Conservation (phyloP, 2,113 vertebrate species). For the Penelope pileata region DNA sequence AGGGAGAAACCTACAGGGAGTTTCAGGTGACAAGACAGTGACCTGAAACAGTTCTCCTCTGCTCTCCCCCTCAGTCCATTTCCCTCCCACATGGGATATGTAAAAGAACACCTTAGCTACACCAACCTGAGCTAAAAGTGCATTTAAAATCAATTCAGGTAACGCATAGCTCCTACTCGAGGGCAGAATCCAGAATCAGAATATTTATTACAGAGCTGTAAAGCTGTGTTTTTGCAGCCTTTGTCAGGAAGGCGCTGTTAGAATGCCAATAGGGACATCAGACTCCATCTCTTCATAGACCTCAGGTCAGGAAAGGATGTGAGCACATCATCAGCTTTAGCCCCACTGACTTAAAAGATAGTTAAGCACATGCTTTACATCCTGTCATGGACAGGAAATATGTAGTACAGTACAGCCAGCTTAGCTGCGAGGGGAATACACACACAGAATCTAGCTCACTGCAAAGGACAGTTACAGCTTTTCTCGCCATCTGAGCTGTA, state of each 20-base stretch:
- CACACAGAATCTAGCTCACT: not conserved
- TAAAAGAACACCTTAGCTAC: constrained; percentile 3
- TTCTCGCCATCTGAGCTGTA: not conserved
- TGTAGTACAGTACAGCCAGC: not conserved
- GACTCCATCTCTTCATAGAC: not conserved
- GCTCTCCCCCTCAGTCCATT: not conserved
- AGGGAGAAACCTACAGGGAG: not conserved
- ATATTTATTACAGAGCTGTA: constrained; percentile 30
- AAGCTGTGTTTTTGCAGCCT: constrained; percentile 16
- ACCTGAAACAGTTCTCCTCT: not conserved
- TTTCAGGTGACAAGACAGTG: not conserved
- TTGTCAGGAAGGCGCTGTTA: not conserved
- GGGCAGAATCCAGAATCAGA: constrained; percentile 4
- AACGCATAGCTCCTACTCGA: not conserved
- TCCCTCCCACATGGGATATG: not conserved
- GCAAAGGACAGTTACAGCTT: not conserved
- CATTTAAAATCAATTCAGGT: constrained; percentile 36
- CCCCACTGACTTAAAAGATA: not conserved
- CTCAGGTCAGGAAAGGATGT: not conserved
- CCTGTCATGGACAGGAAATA: not conserved
- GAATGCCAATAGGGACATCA: constrained; percentile 13
- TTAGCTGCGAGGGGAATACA: constrained; percentile 21
- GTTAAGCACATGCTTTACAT: constrained; percentile 22
- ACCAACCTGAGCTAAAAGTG: not conserved
- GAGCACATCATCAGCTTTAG: not conserved